A percentile compares a stretch with the other conserved stretches of the same genome.
Evolutionary conservation across 2,113 vertebrate species (phyloP).

Genomic region (Melierax canorus): DNA sequence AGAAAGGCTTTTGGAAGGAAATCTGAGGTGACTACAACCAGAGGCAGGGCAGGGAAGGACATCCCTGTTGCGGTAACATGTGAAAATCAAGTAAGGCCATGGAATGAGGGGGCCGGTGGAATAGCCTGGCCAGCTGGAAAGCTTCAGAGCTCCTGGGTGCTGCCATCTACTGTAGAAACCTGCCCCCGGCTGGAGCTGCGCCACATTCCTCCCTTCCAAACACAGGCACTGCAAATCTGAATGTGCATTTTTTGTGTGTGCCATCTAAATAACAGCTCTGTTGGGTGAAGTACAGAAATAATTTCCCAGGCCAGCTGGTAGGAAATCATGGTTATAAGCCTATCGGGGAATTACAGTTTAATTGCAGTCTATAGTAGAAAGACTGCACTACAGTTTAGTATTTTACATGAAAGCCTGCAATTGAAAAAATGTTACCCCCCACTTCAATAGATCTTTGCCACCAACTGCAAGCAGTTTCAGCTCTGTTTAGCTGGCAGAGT

Average conservation of each 20-base stretch:
- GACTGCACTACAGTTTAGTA: neutral
- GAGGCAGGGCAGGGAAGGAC: neutral
- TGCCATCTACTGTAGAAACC: conserved; percentile 34
- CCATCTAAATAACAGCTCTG: neutral
- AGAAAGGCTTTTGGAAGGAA: neutral
- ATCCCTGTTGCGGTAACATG: rapidly evolving
- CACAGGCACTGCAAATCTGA: neutral
- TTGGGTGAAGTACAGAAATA: neutral
- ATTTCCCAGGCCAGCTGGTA: conserved; percentile 8
- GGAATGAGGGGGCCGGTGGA: neutral
- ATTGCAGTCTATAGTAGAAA: neutral
- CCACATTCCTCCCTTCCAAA: neutral
- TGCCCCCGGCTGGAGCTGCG: neutral
- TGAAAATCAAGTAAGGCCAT: neutral
- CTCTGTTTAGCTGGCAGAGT: conserved; percentile 22
- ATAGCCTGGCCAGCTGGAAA: neutral
- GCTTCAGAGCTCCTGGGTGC: neutral
- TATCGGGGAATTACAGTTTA: conserved; percentile 41
- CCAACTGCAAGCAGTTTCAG: neutral
- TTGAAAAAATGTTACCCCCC: conserved; percentile 7
- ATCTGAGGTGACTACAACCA: neutral
- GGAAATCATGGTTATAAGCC: conserved; percentile 25
- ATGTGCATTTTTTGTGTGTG: neutral
- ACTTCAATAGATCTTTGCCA: conserved; percentile 3
- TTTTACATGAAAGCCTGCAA: conserved; percentile 36